These are phyloP conservation scores for Psittacula derbiana DNA, from an alignment of 2,797 vertebrate genomes.

Conservation along the genomic window DNA sequence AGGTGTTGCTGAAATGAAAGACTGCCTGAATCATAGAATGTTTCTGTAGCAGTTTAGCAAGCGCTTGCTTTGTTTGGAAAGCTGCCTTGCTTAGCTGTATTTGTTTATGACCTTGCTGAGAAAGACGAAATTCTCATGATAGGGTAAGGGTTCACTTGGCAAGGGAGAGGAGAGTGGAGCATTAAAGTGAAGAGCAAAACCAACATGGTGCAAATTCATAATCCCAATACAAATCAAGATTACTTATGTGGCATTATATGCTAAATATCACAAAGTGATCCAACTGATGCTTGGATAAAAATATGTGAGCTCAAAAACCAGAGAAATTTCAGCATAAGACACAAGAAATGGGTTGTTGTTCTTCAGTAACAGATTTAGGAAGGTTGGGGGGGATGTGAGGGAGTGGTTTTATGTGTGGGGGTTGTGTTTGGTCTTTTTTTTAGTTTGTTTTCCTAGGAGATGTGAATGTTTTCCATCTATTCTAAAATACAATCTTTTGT, in stretches of 20 bases:
- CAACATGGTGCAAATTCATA: rapidly evolving
- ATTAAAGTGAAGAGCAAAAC: neutral
- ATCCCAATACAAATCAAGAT: neutral
- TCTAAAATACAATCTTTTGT: neutral
- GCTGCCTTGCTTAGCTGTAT: neutral
- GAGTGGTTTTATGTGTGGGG: rapidly evolving
- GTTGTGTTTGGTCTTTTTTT: neutral
- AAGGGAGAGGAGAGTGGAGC: neutral
- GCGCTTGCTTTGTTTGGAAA: neutral
- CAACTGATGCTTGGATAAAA: neutral
- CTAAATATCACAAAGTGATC: neutral
- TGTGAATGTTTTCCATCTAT: neutral
- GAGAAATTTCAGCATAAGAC: neutral
- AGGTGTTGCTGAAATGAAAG: neutral
- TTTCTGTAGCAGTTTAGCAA: neutral
- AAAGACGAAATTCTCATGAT: neutral
- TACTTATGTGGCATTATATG: rapidly evolving
- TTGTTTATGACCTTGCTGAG: neutral
- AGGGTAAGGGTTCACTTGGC: neutral
- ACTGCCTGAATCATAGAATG: neutral
- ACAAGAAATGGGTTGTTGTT: neutral
- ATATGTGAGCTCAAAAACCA: neutral
- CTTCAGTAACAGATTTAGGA: neutral
- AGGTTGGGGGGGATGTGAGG: too few species aligned
- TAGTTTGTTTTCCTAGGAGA: neutral